Evolutionary conservation across 1,140 invertebrate genomes (phyloP).

Genomic region (Dysdera silvatica): DNA sequence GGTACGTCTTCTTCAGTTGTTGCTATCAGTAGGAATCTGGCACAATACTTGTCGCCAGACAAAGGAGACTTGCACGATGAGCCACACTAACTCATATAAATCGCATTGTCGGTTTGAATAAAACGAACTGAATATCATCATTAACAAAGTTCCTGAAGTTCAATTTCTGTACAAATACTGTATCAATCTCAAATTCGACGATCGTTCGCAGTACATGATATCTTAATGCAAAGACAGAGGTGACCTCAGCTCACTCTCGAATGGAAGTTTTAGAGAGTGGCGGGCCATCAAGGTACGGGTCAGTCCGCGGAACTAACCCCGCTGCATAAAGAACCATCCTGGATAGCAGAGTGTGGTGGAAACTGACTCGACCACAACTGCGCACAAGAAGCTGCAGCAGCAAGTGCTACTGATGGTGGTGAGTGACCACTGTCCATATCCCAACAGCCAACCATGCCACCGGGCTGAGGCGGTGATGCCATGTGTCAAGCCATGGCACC

Average conservation of each 20-base stretch:
- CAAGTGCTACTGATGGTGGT: slow-evolving; percentile 5
- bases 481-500: slow-evolving; percentile 36
- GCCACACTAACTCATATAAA: no score
- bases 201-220: not conserved
- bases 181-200: not conserved
- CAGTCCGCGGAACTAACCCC: slow-evolving; percentile 12
- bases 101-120: no score
- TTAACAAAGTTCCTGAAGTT: no score
- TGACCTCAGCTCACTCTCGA: not conserved
- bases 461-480: slow-evolving; percentile 19
- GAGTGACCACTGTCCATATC: slow-evolving; percentile 16
- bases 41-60: no score
- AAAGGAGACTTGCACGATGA: no score
- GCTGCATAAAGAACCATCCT: slow-evolving; percentile 2
- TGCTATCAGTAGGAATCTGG: no score
- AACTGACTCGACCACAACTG: slow-evolving; percentile 23
- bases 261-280: not conserved
- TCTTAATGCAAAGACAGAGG: not conserved
- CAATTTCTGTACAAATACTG: no score
- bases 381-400: slow-evolving; percentile 11
- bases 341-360: slow-evolving; percentile 1
- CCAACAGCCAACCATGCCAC: slow-evolving; percentile 15
- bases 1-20: no score
- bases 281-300: not conserved
- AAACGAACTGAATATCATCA: no score